These are phyloP conservation scores for Chloroclystis v-ata DNA, from an alignment of 2,888 invertebrate genomes.

Conservation along the genomic window DNA sequence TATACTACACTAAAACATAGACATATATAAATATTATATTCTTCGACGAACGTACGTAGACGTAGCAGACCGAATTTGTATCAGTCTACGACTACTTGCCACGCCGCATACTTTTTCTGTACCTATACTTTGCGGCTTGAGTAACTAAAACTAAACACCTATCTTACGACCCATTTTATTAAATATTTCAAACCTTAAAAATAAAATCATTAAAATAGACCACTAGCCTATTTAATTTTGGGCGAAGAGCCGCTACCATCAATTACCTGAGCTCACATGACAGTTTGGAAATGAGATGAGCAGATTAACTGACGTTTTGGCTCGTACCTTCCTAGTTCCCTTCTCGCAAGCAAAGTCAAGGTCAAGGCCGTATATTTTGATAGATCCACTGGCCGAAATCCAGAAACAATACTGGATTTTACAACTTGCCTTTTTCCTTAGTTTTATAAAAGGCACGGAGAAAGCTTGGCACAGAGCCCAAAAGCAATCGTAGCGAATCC, in stretches of 20 bases:
- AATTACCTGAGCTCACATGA: constrained; percentile 27
- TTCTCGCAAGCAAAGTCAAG: constrained; percentile 47
- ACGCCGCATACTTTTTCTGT: no score
- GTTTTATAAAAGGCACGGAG: not conserved
- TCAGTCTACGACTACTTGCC: no score
- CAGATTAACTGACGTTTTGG: constrained; percentile 31
- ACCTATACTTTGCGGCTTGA: no score
- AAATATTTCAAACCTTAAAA: no score
- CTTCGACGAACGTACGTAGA: no score
- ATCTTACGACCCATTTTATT: no score
- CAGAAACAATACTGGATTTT: constrained; percentile 53
- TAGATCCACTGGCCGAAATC: constrained; percentile 52
- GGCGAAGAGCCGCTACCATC: constrained; percentile 29
- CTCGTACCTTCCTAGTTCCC: constrained; percentile 30
- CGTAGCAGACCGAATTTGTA: no score
- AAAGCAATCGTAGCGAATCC: constrained; percentile 9
- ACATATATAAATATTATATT: no score
- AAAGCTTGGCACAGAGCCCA: constrained; percentile 14
- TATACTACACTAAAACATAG: no score
- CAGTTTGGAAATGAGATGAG: constrained; percentile 23
- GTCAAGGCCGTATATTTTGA: constrained; percentile 59
- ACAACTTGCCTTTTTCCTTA: constrained; percentile 26
- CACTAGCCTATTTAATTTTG: constrained; percentile 3
- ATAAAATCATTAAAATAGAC: not conserved
- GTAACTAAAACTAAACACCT: no score